Evolutionary conservation across 2,113 vertebrate species (phyloP).

Genomic region (Parus major): DNA sequence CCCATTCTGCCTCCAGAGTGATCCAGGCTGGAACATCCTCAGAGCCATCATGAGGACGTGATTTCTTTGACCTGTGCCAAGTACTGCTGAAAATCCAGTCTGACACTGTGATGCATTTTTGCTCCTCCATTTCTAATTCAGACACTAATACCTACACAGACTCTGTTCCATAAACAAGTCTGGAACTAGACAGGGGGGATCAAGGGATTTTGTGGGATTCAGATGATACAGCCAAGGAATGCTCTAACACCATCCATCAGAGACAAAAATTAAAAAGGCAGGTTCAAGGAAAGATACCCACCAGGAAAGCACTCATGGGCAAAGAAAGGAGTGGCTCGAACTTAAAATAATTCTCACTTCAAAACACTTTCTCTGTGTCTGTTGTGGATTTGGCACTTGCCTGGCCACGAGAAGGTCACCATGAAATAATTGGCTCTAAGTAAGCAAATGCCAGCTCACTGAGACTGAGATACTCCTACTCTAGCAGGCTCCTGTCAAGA

Average conservation of each 20-base stretch:
- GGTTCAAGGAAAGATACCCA: background rate
- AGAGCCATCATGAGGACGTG: background rate
- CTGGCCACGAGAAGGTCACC: background rate
- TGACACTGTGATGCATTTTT: conserved; percentile 21
- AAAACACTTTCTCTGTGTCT: background rate
- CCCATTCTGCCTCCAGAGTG: background rate
- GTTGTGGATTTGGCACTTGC: background rate
- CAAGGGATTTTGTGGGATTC: conserved; percentile 46
- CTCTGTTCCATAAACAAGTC: conserved; percentile 61
- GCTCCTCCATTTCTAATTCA: conserved; percentile 6
- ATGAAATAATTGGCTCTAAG: background rate
- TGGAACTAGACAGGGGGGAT: conserved; percentile 41
- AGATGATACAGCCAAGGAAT: conserved; percentile 8
- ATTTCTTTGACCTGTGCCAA: background rate
- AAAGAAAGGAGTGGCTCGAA: background rate
- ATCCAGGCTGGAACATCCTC: background rate
- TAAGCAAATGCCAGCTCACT: background rate
- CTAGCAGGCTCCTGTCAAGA: background rate
- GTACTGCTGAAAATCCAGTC: background rate
- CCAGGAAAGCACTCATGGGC: background rate
- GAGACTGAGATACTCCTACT: background rate
- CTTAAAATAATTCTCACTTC: background rate
- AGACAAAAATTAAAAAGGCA: background rate
- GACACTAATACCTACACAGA: conserved; percentile 31
- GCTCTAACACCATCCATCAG: background rate